These are phyloP conservation scores for Thripadectes ignobilis DNA, from an alignment of 2,797 vertebrate genomes.

Conservation along the genomic window DNA sequence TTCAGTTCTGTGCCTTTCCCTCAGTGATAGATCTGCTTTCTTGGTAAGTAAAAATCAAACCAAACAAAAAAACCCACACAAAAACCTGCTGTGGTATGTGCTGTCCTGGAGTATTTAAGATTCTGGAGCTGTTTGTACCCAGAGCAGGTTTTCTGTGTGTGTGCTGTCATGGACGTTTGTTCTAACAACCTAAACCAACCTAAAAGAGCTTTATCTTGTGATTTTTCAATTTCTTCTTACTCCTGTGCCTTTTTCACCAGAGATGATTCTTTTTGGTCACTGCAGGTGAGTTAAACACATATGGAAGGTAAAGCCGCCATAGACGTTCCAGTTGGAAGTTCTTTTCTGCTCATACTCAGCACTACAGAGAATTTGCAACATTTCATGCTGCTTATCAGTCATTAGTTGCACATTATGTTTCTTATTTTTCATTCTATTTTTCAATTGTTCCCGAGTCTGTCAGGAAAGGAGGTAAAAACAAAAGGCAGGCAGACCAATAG, in stretches of 20 bases:
- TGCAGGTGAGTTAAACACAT: background rate
- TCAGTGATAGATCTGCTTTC: background rate
- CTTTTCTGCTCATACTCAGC: background rate
- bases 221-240: constrained; percentile 30
- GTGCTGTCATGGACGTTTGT: background rate
- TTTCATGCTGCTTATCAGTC: background rate
- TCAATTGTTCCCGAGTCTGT: background rate
- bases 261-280: background rate
- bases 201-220: background rate
- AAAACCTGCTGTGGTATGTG: background rate
- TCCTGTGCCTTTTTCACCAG: background rate
- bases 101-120: background rate
- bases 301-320: background rate
- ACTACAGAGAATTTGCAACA: background rate
- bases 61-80: no score
- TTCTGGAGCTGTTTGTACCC: background rate
- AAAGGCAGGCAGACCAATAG: constrained; percentile 17
- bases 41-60: background rate
- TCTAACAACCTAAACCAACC: background rate
- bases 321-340: background rate
- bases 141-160: background rate
- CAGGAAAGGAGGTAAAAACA: constrained; percentile 1
- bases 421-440: background rate
- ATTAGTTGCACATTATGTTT: background rate
- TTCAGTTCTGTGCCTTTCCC: background rate